These are phyloP conservation scores for Caenorhabditis remanei DNA, from an alignment of 1,140 invertebrate genomes.

Conservation along the genomic window DNA sequence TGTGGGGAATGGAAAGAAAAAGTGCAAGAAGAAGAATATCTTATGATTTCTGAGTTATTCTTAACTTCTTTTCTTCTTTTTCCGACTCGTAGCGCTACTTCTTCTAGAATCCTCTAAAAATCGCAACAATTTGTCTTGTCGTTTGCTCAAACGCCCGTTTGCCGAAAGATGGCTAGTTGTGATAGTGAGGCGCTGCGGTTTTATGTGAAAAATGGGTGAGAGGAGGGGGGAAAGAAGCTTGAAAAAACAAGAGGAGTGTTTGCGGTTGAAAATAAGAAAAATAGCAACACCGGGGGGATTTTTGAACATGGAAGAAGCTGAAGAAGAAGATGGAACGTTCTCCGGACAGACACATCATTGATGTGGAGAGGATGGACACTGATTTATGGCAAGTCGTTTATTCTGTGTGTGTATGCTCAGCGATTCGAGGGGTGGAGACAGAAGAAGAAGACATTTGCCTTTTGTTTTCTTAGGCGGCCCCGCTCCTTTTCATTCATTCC, in stretches of 20 bases:
- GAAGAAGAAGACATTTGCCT: not conserved
- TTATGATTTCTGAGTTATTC: constrained; percentile 6
- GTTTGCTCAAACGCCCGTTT: constrained; percentile 16
- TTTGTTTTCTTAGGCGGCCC: constrained; percentile 14
- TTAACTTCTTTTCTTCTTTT: constrained; percentile 18
- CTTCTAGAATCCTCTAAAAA: not conserved
- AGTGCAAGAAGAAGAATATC: not conserved
- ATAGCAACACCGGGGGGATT: constrained; percentile 18
- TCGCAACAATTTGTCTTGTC: constrained; percentile 31
- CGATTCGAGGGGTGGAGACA: constrained; percentile 1
- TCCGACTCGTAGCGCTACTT: not conserved
- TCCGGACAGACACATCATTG: constrained; percentile 14
- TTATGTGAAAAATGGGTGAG: constrained; percentile 52
- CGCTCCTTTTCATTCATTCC: not conserved
- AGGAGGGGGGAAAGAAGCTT: not conserved
- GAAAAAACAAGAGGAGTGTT: constrained; percentile 29
- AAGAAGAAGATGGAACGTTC: constrained; percentile 52
- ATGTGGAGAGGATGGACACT: constrained; percentile 31
- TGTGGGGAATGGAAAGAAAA: not conserved
- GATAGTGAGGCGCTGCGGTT: constrained; percentile 26
- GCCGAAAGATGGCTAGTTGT: constrained; percentile 35
- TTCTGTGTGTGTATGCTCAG: constrained; percentile 30
- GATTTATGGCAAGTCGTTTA: constrained; percentile 47
- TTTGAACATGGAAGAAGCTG: constrained; percentile 3
- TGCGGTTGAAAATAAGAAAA: not conserved